phyloP scores from a whole-genome alignment of 2,113 vertebrate genomes.

The Corythoichthys haematopterus region DNA sequence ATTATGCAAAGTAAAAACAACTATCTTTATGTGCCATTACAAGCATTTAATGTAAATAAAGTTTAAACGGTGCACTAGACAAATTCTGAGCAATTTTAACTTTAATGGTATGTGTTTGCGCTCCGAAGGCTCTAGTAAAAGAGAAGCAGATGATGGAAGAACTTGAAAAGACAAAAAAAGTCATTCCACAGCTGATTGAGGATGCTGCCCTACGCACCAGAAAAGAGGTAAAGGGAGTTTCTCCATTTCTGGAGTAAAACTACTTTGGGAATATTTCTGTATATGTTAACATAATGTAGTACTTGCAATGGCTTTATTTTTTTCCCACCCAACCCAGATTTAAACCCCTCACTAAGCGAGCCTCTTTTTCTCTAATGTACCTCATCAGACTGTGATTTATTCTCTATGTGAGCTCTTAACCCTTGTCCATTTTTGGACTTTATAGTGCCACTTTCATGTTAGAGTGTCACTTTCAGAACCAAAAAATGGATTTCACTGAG shows the following conservation, averaged over 20 bases:
- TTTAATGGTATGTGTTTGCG: constrained; percentile 1
- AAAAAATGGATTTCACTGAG: too few species aligned
- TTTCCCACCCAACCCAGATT: background rate
- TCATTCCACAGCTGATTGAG: constrained; percentile 78
- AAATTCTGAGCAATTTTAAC: background rate
- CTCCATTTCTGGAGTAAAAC: background rate
- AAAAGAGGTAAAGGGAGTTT: constrained; percentile 73
- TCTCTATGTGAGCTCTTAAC: constrained; percentile 25
- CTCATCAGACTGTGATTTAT: constrained; percentile 34
- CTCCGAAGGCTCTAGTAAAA: constrained; percentile 76
- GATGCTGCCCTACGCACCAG: constrained; percentile 75
- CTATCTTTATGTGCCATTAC: background rate
- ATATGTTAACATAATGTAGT: background rate
- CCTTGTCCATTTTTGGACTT: constrained; percentile 24
- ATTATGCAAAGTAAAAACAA: background rate
- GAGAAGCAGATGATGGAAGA: constrained; percentile 86
- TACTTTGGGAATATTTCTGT: background rate
- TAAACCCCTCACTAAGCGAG: background rate
- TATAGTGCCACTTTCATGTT: constrained; percentile 3
- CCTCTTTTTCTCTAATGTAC: constrained; percentile 15
- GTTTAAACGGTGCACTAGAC: background rate
- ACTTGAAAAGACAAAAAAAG: constrained; percentile 80
- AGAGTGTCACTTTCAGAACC: too few species aligned
- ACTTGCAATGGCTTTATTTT: background rate
- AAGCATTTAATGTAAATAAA: background rate